Conservation (phyloP, 2,888 invertebrate genomes). For the Drosophila maculinotata region DNA sequence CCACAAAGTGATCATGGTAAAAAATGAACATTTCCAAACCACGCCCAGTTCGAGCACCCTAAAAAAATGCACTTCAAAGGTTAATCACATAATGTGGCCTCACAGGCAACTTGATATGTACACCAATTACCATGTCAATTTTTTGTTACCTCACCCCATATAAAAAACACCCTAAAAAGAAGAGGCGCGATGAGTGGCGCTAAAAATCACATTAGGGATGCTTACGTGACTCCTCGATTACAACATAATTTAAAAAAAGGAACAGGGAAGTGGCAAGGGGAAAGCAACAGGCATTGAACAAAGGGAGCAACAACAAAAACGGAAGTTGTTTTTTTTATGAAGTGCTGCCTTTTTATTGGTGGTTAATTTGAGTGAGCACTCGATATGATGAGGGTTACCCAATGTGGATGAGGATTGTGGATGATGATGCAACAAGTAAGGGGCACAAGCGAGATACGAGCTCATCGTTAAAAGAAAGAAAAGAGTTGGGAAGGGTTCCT, state of each 20-base stretch:
- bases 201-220: slow-evolving; percentile 80
- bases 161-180: slow-evolving; percentile 62
- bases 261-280: slow-evolving; percentile 42
- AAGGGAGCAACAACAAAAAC: slow-evolving; percentile 59
- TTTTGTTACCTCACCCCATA: slow-evolving; percentile 50
- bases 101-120: slow-evolving; percentile 34
- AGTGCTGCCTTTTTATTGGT: slow-evolving; percentile 82
- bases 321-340: slow-evolving; percentile 78
- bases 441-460: slow-evolving; percentile 18
- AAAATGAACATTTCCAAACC: slow-evolving; percentile 23
- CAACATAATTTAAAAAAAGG: slow-evolving; percentile 68
- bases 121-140: slow-evolving; percentile 62
- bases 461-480: slow-evolving; percentile 22
- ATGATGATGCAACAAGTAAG: slow-evolving; percentile 68
- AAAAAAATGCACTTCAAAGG: slow-evolving; percentile 31
- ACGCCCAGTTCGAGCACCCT: slow-evolving; percentile 34
- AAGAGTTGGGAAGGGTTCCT: slow-evolving; percentile 58
- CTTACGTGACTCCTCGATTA: slow-evolving; percentile 73
- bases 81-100: slow-evolving; percentile 61
- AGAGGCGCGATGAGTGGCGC: slow-evolving; percentile 75
- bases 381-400: slow-evolving; percentile 75
- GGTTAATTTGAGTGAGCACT: slow-evolving; percentile 78
- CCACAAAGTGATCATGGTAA: slow-evolving; percentile 1
- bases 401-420: slow-evolving; percentile 16
- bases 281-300: slow-evolving; percentile 57